Conservation (phyloP, 1,140 invertebrate genomes). For the Drosophila hydei region DNA sequence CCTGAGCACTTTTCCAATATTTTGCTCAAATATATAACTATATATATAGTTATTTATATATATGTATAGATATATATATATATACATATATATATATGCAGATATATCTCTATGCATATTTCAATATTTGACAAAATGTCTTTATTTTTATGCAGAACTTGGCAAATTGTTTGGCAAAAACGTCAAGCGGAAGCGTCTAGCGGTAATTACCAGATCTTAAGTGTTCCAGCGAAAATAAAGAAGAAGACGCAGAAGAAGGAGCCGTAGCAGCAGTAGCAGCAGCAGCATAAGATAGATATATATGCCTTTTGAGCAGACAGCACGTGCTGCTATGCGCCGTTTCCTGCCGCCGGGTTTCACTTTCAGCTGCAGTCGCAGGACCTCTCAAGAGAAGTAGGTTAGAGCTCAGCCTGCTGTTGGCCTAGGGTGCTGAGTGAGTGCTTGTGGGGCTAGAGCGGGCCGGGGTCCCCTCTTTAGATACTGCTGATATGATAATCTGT, state of each 20-base stretch:
- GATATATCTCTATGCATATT: neutral
- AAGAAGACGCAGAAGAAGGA: neutral
- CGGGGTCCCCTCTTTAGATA: conserved; percentile 12
- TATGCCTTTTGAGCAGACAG: neutral
- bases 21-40: conserved; percentile 6
- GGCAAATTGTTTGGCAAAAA: conserved; percentile 34
- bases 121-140: conserved; percentile 45
- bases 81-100: conserved; percentile 1
- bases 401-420: conserved; percentile 50
- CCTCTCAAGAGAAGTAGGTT: conserved; percentile 35
- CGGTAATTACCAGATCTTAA: conserved; percentile 27
- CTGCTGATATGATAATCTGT: conserved; percentile 76
- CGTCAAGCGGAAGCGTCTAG: conserved; percentile 29
- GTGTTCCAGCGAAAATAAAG: conserved; percentile 28
- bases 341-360: conserved; percentile 73
- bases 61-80: conserved; percentile 7
- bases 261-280: too few relatives aligned
- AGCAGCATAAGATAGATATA: neutral
- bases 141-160: conserved; percentile 48
- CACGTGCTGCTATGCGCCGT: conserved; percentile 15
- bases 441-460: neutral
- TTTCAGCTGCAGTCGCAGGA: conserved; percentile 54
- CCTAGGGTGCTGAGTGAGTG: conserved; percentile 52
- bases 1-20: conserved; percentile 1
- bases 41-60: too few relatives aligned